Percentiles rank a stretch among this genome's conserved stretches.
phyloP scores from a whole-genome alignment of 1,140 invertebrate genomes.

The Drosophila bocki region DNA sequence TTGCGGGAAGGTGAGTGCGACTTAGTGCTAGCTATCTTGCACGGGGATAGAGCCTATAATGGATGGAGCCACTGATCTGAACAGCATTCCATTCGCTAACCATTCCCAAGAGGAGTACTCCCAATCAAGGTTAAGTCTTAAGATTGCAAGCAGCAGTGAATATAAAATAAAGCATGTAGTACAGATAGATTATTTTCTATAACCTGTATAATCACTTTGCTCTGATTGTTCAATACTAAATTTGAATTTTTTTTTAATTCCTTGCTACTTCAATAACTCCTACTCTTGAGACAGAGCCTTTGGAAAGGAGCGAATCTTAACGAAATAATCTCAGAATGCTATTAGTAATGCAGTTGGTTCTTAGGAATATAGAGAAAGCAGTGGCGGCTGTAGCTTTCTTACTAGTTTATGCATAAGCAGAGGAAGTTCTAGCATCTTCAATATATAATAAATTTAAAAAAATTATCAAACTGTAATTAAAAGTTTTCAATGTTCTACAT shows the following conservation, averaged over 20 bases:
- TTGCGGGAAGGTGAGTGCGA: slow-evolving; percentile 6
- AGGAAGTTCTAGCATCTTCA: background rate
- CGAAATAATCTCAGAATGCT: background rate
- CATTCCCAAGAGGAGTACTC: slow-evolving; percentile 19
- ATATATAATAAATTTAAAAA: too few relatives aligned
- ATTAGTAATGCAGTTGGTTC: background rate
- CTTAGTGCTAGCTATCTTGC: slow-evolving; percentile 16
- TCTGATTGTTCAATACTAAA: background rate
- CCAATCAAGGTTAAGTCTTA: slow-evolving; percentile 41
- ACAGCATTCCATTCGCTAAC: background rate
- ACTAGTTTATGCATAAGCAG: background rate
- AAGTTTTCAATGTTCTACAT: background rate
- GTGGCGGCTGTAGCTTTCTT: background rate
- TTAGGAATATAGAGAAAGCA: background rate
- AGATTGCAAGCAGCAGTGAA: background rate
- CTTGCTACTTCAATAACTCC: background rate
- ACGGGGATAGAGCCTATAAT: slow-evolving; percentile 42
- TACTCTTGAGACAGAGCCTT: background rate
- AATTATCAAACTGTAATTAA: too few relatives aligned
- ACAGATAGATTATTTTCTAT: background rate
- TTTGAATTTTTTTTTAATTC: background rate
- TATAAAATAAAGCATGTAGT: background rate
- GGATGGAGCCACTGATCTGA: slow-evolving; percentile 26
- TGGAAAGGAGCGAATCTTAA: background rate
- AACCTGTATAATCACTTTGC: background rate